Base-by-base conservation (phyloP, 2,888 invertebrate genomes). In the Cybosia mesomella region DNA sequence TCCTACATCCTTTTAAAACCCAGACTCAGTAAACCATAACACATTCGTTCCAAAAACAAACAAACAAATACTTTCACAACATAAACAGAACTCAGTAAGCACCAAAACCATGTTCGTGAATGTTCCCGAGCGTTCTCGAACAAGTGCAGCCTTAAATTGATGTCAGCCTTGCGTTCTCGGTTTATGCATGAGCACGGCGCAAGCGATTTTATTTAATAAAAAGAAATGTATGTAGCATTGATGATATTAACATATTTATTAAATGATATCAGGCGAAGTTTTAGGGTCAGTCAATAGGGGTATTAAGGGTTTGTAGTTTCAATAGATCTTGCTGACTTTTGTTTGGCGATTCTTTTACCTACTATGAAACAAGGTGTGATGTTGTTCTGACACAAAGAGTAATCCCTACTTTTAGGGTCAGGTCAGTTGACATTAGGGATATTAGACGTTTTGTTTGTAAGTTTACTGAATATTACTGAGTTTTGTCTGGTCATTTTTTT, bases 181-280 rank as follows among this genome's bases (percentile, higher is more conserved):
- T 84, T 85, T 84, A 87, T 84, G 83, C 83, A 83, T 78, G 83
- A 81, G 77, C 82, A 73, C 74, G 76, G 65, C 73, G 83, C 85
- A 76, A 81, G 81, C 77, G 68, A 80, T 86, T 87, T 86, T 84
- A 89, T 89, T 88, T 86, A 81, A 82, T 72, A 84, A 85, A 87
- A 80, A 66, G 75, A 79, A 83, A 85, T 85, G 83, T 83, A 84
- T 83, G 85, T 81, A 75, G 76, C 79, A 77, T 85, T 85, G 84
- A 78, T 86, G 83, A 83, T 83, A 83, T 86, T 85, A 87, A 87
- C 83, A 83, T 87, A 87, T 90, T 89, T 90, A 91, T 90, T 89
- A 87, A 86, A 83, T 80, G 84, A 74, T 81, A 73, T 73, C 91
- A 91, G 89, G 91, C 90, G 76, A 89, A 64, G 21, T 66, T 68